Percentiles rank a stretch among this genome's conserved stretches.
These are phyloP conservation scores for Panurus biarmicus DNA, from an alignment of 2,113 vertebrate species.

Conservation along the genomic window DNA sequence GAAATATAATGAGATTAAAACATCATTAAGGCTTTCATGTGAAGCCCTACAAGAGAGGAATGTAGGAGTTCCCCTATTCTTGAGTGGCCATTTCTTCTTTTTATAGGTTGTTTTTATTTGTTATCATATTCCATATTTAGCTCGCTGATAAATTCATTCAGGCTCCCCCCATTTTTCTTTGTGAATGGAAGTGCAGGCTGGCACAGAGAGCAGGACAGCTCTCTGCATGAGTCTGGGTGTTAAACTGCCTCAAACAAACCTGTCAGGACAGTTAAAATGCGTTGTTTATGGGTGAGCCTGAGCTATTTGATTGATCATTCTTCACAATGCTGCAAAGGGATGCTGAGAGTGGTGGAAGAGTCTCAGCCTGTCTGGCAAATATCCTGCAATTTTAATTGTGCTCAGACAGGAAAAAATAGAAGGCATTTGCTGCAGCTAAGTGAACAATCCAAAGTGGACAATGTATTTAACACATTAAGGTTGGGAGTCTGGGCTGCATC, in stretches of 20 bases:
- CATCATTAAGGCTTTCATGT: not conserved
- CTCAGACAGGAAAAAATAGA: slow-evolving; percentile 23
- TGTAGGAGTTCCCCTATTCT: not conserved
- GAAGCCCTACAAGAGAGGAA: not conserved
- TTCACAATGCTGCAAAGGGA: not conserved
- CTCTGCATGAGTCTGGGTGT: not conserved
- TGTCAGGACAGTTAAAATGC: not conserved
- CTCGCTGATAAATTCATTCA: not conserved
- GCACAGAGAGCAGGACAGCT: not conserved
- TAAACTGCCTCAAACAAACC: not conserved
- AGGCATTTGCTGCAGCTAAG: not conserved
- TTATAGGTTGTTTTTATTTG: not conserved
- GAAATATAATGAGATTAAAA: not conserved
- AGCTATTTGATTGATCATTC: not conserved
- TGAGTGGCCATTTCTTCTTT: not conserved
- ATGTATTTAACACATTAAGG: slow-evolving; percentile 28
- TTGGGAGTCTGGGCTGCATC: slow-evolving; percentile 13
- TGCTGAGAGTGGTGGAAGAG: not conserved
- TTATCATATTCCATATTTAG: not conserved
- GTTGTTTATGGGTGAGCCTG: not conserved
- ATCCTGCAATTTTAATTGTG: slow-evolving; percentile 34
- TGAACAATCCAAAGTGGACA: slow-evolving; percentile 30
- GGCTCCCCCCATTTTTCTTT: not conserved
- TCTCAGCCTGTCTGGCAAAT: slow-evolving; percentile 21
- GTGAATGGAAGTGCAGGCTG: not conserved